Evolutionary conservation across 2,113 vertebrate species (phyloP).

Genomic region (Prolemur simus): DNA sequence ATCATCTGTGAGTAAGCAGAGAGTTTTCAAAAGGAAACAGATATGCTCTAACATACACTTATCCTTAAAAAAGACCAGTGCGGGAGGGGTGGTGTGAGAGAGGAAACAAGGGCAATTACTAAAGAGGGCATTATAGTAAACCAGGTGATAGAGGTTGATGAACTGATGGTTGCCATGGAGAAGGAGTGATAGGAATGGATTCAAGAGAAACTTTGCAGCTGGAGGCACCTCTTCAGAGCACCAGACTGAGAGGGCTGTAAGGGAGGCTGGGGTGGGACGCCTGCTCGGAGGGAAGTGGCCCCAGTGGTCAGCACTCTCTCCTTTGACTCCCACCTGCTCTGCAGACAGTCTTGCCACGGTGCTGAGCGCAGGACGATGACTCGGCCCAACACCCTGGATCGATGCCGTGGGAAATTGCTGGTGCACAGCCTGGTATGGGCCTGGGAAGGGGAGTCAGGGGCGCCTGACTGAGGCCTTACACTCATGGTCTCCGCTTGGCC

Average conservation of each 20-base stretch:
- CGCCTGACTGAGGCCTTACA: background rate
- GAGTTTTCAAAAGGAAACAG: background rate
- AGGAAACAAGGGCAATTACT: background rate
- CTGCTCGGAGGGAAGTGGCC: background rate
- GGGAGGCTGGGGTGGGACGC: background rate
- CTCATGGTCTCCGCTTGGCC: background rate
- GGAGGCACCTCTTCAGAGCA: background rate
- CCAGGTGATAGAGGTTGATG: background rate
- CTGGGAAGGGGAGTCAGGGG: background rate
- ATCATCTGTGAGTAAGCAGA: background rate
- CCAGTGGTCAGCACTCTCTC: background rate
- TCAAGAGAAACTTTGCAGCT: background rate
- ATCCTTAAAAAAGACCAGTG: background rate
- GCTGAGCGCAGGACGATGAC: slow-evolving; percentile 86
- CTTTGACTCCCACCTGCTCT: background rate
- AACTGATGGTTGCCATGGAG: background rate
- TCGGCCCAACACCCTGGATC: slow-evolving; percentile 91
- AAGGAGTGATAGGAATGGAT: background rate
- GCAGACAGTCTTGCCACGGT: slow-evolving; percentile 88
- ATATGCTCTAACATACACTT: background rate
- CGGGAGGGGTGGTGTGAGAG: background rate
- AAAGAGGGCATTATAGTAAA: background rate
- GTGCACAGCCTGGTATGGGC: slow-evolving; percentile 87
- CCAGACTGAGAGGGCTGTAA: background rate
- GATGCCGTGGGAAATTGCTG: slow-evolving; percentile 86